Evolutionary conservation across 2,797 vertebrate species (phyloP).

Genomic region (Prunella strophiata): DNA sequence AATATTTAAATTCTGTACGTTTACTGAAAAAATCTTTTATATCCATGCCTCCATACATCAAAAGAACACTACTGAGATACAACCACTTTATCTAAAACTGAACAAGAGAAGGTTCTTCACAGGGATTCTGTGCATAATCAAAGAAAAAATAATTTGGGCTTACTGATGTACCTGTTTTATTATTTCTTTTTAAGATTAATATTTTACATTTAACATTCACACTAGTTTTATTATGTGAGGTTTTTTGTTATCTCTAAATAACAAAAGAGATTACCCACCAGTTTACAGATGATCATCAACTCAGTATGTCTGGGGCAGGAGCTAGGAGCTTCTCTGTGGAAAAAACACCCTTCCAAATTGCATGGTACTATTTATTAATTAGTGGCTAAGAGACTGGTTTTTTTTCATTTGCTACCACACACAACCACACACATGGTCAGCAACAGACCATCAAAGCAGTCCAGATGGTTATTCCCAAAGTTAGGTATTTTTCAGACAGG

Average conservation of each 20-base stretch:
- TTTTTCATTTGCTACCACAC: background rate
- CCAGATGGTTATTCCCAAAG: background rate
- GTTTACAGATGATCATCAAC: background rate
- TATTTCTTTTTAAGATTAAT: background rate
- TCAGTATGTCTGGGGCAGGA: background rate
- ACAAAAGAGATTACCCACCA: no score
- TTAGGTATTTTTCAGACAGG: background rate
- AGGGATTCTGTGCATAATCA: background rate
- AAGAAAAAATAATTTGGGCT: background rate
- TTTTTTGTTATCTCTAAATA: background rate
- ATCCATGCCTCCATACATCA: background rate
- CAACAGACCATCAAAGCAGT: background rate
- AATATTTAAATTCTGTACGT: background rate
- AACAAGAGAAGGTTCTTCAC: background rate
- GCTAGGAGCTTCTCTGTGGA: background rate
- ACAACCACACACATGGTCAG: background rate
- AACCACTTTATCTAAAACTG: background rate
- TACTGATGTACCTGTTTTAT: background rate
- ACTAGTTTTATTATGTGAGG: rapidly evolving
- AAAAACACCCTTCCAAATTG: background rate
- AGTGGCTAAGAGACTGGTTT: background rate
- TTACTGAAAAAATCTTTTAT: background rate
- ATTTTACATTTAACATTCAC: background rate
- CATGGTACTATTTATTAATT: background rate
- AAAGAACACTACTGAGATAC: background rate